Base-by-base conservation (phyloP, 2,888 invertebrate genomes). In the Trichopoda pennipes region DNA sequence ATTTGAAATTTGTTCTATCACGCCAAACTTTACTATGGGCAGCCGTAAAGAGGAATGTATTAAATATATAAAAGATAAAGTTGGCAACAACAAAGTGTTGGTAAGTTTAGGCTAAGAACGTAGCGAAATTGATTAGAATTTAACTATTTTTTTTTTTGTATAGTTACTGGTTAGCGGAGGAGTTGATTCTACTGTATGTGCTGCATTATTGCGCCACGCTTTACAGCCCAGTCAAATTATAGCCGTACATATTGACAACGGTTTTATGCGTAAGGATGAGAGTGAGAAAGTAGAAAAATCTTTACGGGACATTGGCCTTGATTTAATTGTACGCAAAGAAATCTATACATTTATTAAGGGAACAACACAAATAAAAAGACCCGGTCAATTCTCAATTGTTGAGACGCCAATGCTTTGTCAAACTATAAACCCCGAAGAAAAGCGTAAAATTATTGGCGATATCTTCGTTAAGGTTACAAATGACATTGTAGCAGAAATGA, bases 171-270 rank as follows among this genome's bases (percentile, higher is more conserved):
- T 98, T 70, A 99, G 99, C 90, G 99, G 99, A 21, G 99, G 99
- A 32, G 99, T 99, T 7, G 99, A 99, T 92, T 99, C 99, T 0
- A 98, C 99, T n/a, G 99, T 99, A 12, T 99, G 99, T 92, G 99
- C 99, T 32, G 99, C 99, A 23, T 92, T 99, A 81, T 92, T 99
- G 69, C 95, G 97, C 90, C 96, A 96, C 90, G 98, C 99, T 12
- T 93, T 99, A 64, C 94, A 94, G 80, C 95, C 95, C 86, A 96
- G 96, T 87, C 97, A 98, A 91, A 95, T 99, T 79, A 97, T 99
- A 88, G 99, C 99, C 35, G 94, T 99, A 85, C 99, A 99, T 92
- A 97, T 99, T 87, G 99, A 99, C 91, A 99, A 99, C 91, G 99
- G 99, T 93, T 99, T 99, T 91, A 98, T 99, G 98, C 94, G 99